Evolutionary conservation across 2,888 invertebrate genomes (phyloP), one percentile per base, ranked within the genome.

Genomic region (Cynaeus angustus): DNA sequence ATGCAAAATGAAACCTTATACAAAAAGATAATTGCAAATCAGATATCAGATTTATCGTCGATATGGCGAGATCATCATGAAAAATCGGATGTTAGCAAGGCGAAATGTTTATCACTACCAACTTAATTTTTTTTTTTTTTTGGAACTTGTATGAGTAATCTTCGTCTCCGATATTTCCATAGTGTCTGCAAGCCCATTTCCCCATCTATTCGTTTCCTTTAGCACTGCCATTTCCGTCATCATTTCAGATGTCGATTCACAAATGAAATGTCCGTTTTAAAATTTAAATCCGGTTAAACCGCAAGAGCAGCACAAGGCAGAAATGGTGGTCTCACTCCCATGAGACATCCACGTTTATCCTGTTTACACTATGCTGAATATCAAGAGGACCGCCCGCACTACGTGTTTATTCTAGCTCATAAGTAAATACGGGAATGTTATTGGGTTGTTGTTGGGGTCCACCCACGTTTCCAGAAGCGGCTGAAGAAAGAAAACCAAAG

Each of bases 331-430:
- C 41, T 53, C 46, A 28, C 38, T 70, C 70, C 70, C 46, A 38
- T 37, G 61, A 52, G 70, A 70, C 53, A 58, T 59, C 65, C 66
- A 43, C 69, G 69, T 69, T 69, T 69, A 69, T 69, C 66, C 59
- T 69, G 65, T 69, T 69, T 69, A 69, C 69, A 69, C 65, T 69
- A 69, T 69, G 58, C 28, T 66, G 69, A 69, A 69, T 69, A 69
- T 58, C 59, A 59, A 66, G 59, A 66, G 66, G 65, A 69, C 52
- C 56, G 50, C 46, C 69, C 46, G 46, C 55, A 41, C 59, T 28
- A 70, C 53, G 59, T 70, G 65, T 69, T 69, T 69, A 69, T 69
- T 66, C 30, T 66, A 43, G 50, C 30, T 52, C 59, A 66, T 66
- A 52, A 59, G 65, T 66, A 69, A 69, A 69, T 69, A 66, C 69